Evolutionary conservation across 2,888 invertebrate genomes (phyloP).

Genomic region (Chrysolina haemoptera): DNA sequence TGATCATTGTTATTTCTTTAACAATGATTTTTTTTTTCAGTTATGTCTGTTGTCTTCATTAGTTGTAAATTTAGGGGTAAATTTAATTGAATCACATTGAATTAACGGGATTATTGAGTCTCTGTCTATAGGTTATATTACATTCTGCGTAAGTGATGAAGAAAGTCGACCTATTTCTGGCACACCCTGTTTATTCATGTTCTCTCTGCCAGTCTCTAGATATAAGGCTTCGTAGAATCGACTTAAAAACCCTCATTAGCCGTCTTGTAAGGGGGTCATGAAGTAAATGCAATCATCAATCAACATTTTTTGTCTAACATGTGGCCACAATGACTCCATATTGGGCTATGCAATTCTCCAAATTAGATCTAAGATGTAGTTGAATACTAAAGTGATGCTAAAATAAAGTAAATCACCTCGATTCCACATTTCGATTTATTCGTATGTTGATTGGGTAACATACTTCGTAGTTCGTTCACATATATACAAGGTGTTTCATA

Average conservation of each 20-base stretch:
- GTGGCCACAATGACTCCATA: slow-evolving; percentile 3
- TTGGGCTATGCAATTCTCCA: not conserved
- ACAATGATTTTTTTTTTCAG: no score
- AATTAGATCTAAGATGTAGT: not conserved
- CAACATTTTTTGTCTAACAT: not conserved
- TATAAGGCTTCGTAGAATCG: no score
- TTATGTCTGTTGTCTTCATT: no score
- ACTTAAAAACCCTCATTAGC: not conserved
- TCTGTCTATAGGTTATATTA: no score
- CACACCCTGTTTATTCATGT: no score
- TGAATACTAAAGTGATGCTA: not conserved
- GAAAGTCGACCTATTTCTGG: no score
- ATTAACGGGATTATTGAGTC: no score
- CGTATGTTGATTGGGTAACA: slow-evolving; percentile 6
- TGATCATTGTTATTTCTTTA: no score
- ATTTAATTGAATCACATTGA: no score
- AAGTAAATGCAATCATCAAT: not conserved
- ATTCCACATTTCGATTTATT: not conserved
- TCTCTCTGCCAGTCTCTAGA: not conserved
- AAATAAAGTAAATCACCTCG: slow-evolving; percentile 13
- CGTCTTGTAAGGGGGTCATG: not conserved
- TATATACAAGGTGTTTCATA: not conserved
- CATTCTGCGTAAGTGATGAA: no score
- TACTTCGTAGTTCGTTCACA: not conserved
- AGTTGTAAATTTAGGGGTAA: no score